Base-by-base conservation (phyloP, 2,113 vertebrate species). In the Tragelaphus imberbis region DNA sequence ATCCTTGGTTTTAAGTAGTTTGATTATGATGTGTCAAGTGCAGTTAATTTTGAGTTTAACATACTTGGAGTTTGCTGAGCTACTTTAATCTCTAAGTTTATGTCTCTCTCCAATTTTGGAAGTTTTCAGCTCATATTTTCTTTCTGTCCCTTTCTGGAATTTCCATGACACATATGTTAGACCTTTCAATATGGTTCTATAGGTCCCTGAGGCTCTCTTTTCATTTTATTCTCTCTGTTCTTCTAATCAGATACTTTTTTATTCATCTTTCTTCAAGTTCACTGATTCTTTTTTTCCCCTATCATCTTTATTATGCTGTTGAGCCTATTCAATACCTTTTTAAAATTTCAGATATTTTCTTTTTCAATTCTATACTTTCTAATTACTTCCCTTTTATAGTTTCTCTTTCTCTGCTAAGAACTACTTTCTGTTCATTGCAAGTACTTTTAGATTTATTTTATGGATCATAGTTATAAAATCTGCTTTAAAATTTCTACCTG, bases 371-470 rank as follows among this genome's bases (percentile, higher is more conserved):
- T n/a, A 27, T 17, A 51, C 27, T 88, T 95, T 81, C 65, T 49
- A 92, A 59, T 40, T 33, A 5, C 17, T 79, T 75, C n/a, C 12
- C 58, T 88, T 91, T 68, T 53, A 61, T 63, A 55, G 4, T 71
- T 88, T 94, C n/a, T 88, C n/a, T 82, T 94, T 90, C 51, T 94
- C 59, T 96, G 15, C 77, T 90, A 68, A 96, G 53, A 75, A 92
- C 33, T 63, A 58, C 7, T 88, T 65, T 59, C 56, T 88, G 7
- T 96, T 68, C 59, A 36, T n/a, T 28, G 16, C 28, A 86, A 58
- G 21, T 36, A 36, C 44, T 84, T 61, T 93, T 53, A 90, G 27
- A 55, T 90, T 91, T 53, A 68, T 59, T 27, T 92, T 28, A 1
- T 40, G 30, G 84, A 19, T 84, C 80, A 51, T 7, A 75, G 33